phyloP scores from a whole-genome alignment of 2,797 vertebrate species.

The Antrozous pallidus region DNA sequence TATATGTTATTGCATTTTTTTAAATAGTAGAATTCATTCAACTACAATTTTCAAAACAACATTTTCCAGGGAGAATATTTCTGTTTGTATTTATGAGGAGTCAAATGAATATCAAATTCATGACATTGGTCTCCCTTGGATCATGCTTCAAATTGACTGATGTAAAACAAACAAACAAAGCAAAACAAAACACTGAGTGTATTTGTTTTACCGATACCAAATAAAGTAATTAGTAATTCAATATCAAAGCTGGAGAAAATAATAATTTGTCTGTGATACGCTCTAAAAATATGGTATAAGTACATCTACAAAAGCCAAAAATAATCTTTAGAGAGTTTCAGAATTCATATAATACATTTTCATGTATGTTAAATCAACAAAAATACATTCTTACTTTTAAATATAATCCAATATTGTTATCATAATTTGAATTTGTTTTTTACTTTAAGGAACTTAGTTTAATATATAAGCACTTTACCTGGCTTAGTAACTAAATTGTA shows the following conservation, averaged over 20 bases:
- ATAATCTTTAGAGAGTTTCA: background rate
- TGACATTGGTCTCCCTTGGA: background rate
- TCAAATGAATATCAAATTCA: background rate
- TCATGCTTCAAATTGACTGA: background rate
- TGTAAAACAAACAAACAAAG: background rate
- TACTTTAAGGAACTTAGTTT: background rate
- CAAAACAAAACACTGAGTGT: background rate
- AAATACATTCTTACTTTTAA: background rate
- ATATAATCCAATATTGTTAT: background rate
- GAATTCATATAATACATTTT: background rate
- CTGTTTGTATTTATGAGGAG: background rate
- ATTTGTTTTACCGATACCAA: background rate
- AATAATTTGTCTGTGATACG: background rate
- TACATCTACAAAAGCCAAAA: background rate
- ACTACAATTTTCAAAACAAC: background rate
- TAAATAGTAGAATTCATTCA: background rate
- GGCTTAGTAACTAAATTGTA: background rate
- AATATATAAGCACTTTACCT: background rate
- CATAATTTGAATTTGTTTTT: background rate
- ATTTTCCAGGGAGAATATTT: background rate
- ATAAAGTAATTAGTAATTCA: background rate
- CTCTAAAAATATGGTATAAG: background rate
- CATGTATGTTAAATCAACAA: background rate
- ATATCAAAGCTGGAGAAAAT: background rate
- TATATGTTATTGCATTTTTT: background rate